Percentiles rank a stretch among this genome's conserved stretches.
Conservation (phyloP, 2,888 invertebrate genomes). For the Notocelia uddmanniana region DNA sequence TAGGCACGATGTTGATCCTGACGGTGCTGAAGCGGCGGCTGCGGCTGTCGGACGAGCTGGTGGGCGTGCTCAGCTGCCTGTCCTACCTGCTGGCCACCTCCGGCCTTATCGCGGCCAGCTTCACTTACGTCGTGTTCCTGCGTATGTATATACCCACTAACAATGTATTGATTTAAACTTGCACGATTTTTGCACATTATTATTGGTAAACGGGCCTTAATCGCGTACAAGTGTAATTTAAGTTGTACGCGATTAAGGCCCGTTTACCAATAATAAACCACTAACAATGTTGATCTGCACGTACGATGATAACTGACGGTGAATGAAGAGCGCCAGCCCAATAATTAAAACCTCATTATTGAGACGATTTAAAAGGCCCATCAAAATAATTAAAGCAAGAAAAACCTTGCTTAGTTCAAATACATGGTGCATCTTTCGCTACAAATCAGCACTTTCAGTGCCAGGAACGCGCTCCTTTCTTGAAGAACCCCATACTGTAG, state of each 20-base stretch:
- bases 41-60: constrained; percentile 70
- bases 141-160: constrained; percentile 62
- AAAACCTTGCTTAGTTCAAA: not conserved
- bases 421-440: not conserved
- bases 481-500: too few relatives aligned
- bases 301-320: not conserved
- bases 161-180: too few relatives aligned
- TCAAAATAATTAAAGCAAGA: too few relatives aligned
- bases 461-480: too few relatives aligned
- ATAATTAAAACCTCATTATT: too few relatives aligned
- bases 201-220: too few relatives aligned
- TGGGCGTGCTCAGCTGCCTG: constrained; percentile 74
- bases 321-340: not conserved
- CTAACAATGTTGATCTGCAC: not conserved
- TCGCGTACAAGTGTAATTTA: too few relatives aligned
- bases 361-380: too few relatives aligned
- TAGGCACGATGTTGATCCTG: constrained; percentile 79
- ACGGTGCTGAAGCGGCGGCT: constrained; percentile 72
- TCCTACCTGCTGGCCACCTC: constrained; percentile 71
- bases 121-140: constrained; percentile 69
- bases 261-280: too few relatives aligned
- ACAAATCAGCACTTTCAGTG: too few relatives aligned
- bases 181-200: too few relatives aligned
- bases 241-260: too few relatives aligned
- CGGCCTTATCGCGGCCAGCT: constrained; percentile 69